A percentile compares a stretch with the other conserved stretches of the same genome.
Conservation (phyloP, 2,797 vertebrate genomes). For the Notolabrus celidotus region DNA sequence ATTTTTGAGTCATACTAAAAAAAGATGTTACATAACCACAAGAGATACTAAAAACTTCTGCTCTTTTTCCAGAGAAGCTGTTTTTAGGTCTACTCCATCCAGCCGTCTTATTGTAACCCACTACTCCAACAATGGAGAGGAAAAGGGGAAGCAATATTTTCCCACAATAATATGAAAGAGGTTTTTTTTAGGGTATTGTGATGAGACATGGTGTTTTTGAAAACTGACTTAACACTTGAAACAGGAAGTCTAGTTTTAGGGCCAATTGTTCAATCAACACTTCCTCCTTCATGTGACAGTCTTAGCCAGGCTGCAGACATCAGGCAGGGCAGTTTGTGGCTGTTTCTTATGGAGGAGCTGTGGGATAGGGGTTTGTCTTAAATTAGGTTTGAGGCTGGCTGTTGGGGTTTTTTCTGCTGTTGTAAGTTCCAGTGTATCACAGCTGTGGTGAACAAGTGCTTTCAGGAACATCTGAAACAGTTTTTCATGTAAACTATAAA, state of each 20-base stretch:
- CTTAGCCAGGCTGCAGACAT: neutral
- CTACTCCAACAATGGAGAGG: neutral
- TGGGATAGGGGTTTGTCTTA: neutral
- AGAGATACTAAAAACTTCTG: neutral
- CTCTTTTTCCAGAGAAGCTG: neutral
- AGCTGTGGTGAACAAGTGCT: too few species aligned
- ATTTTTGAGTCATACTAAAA: slow-evolving; percentile 9
- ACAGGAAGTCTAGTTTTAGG: slow-evolving; percentile 67
- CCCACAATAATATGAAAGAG: slow-evolving; percentile 8
- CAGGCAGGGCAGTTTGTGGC: neutral
- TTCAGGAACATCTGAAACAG: too few species aligned
- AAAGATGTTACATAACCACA: neutral
- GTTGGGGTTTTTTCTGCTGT: neutral
- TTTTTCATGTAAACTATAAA: too few species aligned
- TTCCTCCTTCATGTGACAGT: slow-evolving; percentile 47
- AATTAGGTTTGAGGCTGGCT: slow-evolving; percentile 5
- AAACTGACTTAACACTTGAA: slow-evolving; percentile 21
- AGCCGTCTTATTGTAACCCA: slow-evolving; percentile 2
- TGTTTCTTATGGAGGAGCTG: neutral
- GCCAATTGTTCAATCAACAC: slow-evolving; percentile 50
- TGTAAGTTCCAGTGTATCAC: neutral
- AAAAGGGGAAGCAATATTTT: slow-evolving; percentile 41
- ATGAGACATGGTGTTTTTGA: slow-evolving; percentile 9
- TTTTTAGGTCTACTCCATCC: neutral
- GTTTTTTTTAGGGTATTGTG: neutral